Evolutionary conservation across 2,888 invertebrate genomes (phyloP).

Genomic region (Timema cristinae): DNA sequence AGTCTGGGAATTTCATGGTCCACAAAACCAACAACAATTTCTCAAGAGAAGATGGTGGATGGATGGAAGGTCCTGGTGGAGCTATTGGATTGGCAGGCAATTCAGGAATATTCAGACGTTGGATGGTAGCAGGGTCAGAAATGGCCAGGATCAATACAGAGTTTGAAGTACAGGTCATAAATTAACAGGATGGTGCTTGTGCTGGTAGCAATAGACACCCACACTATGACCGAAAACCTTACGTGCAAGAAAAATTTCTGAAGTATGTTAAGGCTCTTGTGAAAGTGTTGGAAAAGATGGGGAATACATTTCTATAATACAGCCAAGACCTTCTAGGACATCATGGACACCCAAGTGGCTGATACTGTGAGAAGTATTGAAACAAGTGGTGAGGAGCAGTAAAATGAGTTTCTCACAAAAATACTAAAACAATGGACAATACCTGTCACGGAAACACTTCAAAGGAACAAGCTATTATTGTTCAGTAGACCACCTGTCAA

Average conservation of each 20-base stretch:
- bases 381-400: slow-evolving; percentile 1
- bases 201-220: background rate
- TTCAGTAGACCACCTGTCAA: too few relatives aligned
- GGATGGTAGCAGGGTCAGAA: slow-evolving; percentile 22
- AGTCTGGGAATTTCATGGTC: slow-evolving; percentile 9
- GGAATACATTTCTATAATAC: slow-evolving; percentile 7
- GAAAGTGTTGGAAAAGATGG: slow-evolving; percentile 1
- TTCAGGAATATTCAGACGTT: background rate
- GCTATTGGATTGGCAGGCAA: background rate
- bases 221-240: background rate
- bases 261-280: slow-evolving; percentile 10
- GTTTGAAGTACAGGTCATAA: background rate
- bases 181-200: background rate
- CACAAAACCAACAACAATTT: slow-evolving; percentile 12
- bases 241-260: slow-evolving; percentile 6
- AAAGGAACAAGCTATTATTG: too few relatives aligned
- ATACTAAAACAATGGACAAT: background rate
- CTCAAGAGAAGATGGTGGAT: slow-evolving; percentile 17
- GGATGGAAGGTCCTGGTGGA: slow-evolving; percentile 12
- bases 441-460: background rate
- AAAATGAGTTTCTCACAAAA: slow-evolving; percentile 7
- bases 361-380: background rate
- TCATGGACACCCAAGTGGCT: background rate
- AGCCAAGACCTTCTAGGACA: background rate
- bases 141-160: slow-evolving; percentile 15